Percentiles rank a stretch among this genome's conserved stretches.
These are phyloP conservation scores for Lasiurus borealis DNA, from an alignment of 2,113 vertebrate genomes.

Conservation along the genomic window DNA sequence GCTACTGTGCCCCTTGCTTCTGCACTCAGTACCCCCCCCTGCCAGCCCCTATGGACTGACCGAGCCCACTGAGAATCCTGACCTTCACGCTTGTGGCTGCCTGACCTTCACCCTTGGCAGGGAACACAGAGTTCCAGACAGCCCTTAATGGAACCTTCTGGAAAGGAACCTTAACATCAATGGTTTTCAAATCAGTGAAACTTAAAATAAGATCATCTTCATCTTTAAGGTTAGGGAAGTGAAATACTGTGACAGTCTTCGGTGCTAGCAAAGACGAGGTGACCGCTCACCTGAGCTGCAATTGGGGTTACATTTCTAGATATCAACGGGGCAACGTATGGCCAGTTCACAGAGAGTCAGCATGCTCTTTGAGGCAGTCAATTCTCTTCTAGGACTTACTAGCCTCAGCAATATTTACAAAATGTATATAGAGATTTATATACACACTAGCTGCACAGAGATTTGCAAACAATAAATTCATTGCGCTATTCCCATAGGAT, in stretches of 20 bases:
- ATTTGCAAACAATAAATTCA: neutral
- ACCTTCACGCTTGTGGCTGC: too few species aligned
- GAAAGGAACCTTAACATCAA: neutral
- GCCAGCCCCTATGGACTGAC: neutral
- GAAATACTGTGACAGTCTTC: neutral
- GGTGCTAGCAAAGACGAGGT: neutral
- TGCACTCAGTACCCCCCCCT: neutral
- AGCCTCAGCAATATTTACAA: neutral
- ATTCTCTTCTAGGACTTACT: neutral
- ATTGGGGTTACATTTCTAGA: neutral
- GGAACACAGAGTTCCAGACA: neutral
- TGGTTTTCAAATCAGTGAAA: conserved; percentile 34
- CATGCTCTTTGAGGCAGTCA: neutral
- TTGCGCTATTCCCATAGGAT: neutral
- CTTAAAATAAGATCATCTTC: conserved; percentile 43
- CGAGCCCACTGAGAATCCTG: neutral
- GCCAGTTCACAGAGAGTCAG: neutral
- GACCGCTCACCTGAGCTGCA: neutral
- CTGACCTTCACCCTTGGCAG: neutral
- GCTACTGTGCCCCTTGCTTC: neutral
- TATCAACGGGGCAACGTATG: neutral
- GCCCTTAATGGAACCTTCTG: neutral
- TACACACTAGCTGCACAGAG: neutral
- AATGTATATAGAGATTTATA: neutral
- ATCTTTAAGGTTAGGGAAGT: neutral